A percentile compares a stretch with the other conserved stretches of the same genome.
These are phyloP conservation scores for Falco concolor DNA, from an alignment of 2,797 vertebrate genomes.

Conservation along the genomic window DNA sequence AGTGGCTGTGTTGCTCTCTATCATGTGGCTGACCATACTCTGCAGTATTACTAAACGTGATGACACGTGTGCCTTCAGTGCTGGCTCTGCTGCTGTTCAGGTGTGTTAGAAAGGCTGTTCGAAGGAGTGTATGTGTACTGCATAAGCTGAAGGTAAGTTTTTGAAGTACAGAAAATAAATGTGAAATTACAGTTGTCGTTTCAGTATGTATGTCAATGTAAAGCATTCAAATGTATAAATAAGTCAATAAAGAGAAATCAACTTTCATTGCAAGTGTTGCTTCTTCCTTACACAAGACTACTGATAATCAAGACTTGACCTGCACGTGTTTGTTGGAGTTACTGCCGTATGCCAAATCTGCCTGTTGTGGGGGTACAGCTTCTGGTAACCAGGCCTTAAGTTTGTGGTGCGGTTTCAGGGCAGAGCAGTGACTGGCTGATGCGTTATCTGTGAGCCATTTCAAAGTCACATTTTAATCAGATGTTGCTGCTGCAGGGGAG, in stretches of 20 bases:
- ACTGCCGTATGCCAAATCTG: fast-evolving
- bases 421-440: background rate
- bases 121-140: fast-evolving
- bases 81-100: background rate
- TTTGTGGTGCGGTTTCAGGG: background rate
- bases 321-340: fast-evolving
- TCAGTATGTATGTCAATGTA: background rate
- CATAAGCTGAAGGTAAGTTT: constrained; percentile 10
- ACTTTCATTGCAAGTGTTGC: background rate
- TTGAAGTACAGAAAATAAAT: background rate
- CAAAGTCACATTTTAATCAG: background rate
- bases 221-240: background rate
- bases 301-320: background rate
- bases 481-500: background rate
- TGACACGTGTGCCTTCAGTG: background rate
- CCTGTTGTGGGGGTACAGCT: background rate
- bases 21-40: background rate
- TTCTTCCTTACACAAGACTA: background rate
- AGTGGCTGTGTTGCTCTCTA: background rate
- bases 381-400: background rate
- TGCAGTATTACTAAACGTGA: fast-evolving
- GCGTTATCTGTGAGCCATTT: fast-evolving
- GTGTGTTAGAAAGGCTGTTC: background rate
- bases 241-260: background rate
- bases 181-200: background rate